Conservation (phyloP, 1,140 invertebrate genomes). For the Tetramorium parvispinum region DNA sequence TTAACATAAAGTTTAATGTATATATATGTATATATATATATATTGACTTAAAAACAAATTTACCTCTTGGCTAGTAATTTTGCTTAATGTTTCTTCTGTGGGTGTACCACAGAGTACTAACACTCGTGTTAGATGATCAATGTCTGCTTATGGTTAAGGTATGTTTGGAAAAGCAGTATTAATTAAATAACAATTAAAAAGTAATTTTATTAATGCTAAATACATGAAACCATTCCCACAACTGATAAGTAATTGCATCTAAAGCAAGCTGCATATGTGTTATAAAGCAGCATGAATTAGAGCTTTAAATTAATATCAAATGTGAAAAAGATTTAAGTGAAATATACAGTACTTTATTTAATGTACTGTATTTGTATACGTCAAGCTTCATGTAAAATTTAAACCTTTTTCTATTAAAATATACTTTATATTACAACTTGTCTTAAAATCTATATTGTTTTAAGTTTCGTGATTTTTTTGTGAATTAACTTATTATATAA, state of each 20-base stretch:
- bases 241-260: slow-evolving; percentile 14
- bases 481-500: not conserved
- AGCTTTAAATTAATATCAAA: slow-evolving; percentile 10
- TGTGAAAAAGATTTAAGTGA: not conserved
- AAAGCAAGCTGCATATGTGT: slow-evolving; percentile 31
- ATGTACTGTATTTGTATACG: not conserved
- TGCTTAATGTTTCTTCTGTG: slow-evolving; percentile 92
- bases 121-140: slow-evolving; percentile 96
- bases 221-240: slow-evolving; percentile 41
- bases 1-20: slow-evolving; percentile 28
- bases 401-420: not conserved
- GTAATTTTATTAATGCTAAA: slow-evolving; percentile 16
- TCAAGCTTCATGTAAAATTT: not conserved
- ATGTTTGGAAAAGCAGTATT: slow-evolving; percentile 76
- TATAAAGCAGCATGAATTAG: slow-evolving; percentile 21
- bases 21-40: slow-evolving; percentile 31
- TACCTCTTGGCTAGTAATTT: slow-evolving; percentile 96
- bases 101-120: slow-evolving; percentile 95
- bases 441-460: not conserved
- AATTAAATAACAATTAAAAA: slow-evolving; percentile 60
- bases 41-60: slow-evolving; percentile 73
- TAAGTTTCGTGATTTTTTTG: not conserved
- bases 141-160: slow-evolving; percentile 90
- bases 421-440: not conserved
- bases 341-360: not conserved